phyloP scores from a whole-genome alignment of 2,113 vertebrate species.

The Dinomys branickii region DNA sequence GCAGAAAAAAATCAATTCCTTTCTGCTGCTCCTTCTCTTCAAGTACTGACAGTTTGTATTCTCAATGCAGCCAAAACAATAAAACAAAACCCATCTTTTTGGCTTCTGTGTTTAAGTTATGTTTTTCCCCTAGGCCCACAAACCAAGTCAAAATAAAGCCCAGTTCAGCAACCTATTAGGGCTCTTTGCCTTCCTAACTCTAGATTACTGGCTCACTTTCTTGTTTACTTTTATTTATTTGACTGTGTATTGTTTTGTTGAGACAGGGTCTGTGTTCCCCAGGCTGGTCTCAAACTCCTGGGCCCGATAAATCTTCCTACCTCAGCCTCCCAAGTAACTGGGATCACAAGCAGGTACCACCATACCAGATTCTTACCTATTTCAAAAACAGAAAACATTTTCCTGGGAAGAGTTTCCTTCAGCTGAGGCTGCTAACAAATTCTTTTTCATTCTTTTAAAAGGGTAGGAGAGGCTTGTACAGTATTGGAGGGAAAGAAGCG shows the following conservation, averaged over 20 bases:
- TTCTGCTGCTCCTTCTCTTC: conserved; percentile 83
- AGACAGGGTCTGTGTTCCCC: neutral
- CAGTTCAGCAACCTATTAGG: conserved; percentile 74
- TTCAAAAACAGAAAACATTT: conserved; percentile 27
- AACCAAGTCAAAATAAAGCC: conserved; percentile 72
- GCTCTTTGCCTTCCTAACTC: conserved; percentile 18
- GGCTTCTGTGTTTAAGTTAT: conserved; percentile 76
- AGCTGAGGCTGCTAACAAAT: neutral
- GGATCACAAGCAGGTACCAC: neutral
- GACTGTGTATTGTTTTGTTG: neutral
- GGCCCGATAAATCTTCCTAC: neutral
- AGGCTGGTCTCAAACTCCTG: neutral
- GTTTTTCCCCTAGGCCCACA: conserved; percentile 67
- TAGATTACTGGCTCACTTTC: conserved; percentile 33
- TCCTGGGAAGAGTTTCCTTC: conserved; percentile 38
- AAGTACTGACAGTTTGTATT: conserved; percentile 85
- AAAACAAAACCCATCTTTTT: conserved; percentile 76
- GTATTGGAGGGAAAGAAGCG: neutral
- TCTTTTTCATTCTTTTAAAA: conserved; percentile 18
- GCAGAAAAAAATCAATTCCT: conserved; percentile 84
- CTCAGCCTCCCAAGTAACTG: neutral
- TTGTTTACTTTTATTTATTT: conserved; percentile 12
- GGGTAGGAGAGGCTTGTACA: neutral
- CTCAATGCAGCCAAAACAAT: conserved; percentile 82
- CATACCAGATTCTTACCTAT: neutral